Evolutionary conservation across 2,113 vertebrate genomes (phyloP), one percentile per base, ranked within the genome.

Genomic region (Procavia capensis): DNA sequence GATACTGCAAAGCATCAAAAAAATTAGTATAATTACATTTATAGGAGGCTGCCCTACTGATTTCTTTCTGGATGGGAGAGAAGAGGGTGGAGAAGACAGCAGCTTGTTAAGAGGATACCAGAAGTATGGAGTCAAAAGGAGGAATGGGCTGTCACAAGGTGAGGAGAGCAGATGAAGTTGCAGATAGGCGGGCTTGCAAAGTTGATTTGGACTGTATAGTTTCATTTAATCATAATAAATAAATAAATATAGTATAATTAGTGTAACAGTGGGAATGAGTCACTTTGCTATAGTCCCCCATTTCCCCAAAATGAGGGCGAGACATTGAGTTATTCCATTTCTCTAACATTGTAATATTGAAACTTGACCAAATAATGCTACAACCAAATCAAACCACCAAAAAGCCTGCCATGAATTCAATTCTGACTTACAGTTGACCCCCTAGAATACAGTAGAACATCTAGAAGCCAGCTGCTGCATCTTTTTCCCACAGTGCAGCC

Each of bases 1-100:
- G 29, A 36, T 68, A n/a, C 25, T 75, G 13, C 66, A 45, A 36
- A 59, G 45, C 36, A 80, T 84, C 20, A 22, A 63, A 24, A 24
- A 74, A 81, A 64, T 81, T 81, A 45, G 74, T 90, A 34, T 85
- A 70, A 85, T n/a, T 41, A 88, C n/a, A n/a, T n/a, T n/a, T n/a
- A n/a, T n/a, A n/a, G n/a, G n/a, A n/a, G n/a, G n/a, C n/a, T n/a
- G n/a, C n/a, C n/a, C n/a, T n/a, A n/a, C n/a, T n/a, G n/a, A n/a
- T n/a, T n/a, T n/a, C n/a, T n/a, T n/a, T n/a, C n/a, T n/a, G n/a
- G n/a, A n/a, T n/a, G n/a, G n/a, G n/a, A n/a, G n/a, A n/a, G n/a
- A n/a, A n/a, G n/a, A n/a, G n/a, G n/a, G n/a, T n/a, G n/a, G n/a
- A n/a, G n/a, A n/a, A n/a, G n/a, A n/a, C n/a, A n/a, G n/a, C n/a